A percentile compares a stretch with the other conserved stretches of the same genome.
Evolutionary conservation across 2,888 invertebrate species (phyloP).

Genomic region (Agrypnus murinus): DNA sequence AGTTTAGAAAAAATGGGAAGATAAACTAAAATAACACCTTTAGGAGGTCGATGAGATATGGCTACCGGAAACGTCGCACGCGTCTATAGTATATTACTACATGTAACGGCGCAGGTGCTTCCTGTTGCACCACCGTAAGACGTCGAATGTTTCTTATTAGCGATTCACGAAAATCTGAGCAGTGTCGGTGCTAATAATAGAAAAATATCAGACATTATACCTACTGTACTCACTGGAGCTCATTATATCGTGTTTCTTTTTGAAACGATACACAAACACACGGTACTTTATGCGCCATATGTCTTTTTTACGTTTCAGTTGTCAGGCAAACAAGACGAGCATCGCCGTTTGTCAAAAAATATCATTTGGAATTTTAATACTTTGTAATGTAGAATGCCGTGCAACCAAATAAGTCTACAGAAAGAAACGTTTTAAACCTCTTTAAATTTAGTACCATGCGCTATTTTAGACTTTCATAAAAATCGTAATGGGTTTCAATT

Average conservation of each 20-base stretch:
- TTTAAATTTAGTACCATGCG: too few species aligned
- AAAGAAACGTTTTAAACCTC: too few species aligned
- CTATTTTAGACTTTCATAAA: too few species aligned
- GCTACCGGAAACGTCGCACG: constrained; percentile 57
- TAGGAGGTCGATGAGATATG: constrained; percentile 53
- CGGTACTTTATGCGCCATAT: not conserved
- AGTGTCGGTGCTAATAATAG: constrained; percentile 53
- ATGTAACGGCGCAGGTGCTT: constrained; percentile 56
- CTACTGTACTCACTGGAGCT: constrained; percentile 29
- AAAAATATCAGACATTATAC: constrained; percentile 46
- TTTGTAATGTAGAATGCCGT: too few species aligned
- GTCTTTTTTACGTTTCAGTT: constrained; percentile 21
- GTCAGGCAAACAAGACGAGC: not conserved
- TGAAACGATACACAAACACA: constrained; percentile 31
- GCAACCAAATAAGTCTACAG: too few species aligned
- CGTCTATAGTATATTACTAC: constrained; percentile 55
- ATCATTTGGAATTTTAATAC: not conserved
- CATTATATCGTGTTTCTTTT: constrained; percentile 42
- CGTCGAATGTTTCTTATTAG: constrained; percentile 54
- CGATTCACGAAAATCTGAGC: constrained; percentile 52
- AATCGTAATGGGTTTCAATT: too few species aligned
- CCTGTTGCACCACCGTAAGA: constrained; percentile 53
- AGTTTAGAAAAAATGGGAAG: constrained; percentile 27
- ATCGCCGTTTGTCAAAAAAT: constrained; percentile 10
- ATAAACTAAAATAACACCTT: constrained; percentile 46